Conservation (phyloP, 2,797 vertebrate genomes). For the Microchirus variegatus region DNA sequence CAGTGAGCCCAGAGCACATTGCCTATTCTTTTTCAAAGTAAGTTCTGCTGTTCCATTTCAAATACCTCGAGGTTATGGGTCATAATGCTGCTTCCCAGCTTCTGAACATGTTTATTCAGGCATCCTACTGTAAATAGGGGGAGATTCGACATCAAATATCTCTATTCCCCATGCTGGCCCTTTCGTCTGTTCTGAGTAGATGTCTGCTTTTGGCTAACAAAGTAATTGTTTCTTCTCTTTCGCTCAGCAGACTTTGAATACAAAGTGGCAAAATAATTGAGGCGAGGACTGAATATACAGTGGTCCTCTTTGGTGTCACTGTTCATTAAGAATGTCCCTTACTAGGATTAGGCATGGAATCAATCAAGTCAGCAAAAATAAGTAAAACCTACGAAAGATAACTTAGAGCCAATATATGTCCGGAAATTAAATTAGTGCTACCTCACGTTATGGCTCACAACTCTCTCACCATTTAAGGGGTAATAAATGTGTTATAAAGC, state of each 20-base stretch:
- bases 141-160: slow-evolving; percentile 82
- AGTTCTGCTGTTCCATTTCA: slow-evolving; percentile 81
- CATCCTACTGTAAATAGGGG: slow-evolving; percentile 78
- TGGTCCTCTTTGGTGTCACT: slow-evolving; percentile 54
- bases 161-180: slow-evolving; percentile 77
- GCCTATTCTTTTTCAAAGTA: slow-evolving; percentile 81
- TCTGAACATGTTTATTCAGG: slow-evolving; percentile 80
- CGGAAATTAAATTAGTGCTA: slow-evolving; percentile 70
- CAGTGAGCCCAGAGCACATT: slow-evolving; percentile 77
- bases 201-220: slow-evolving; percentile 79
- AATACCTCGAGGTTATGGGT: slow-evolving; percentile 79
- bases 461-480: slow-evolving; percentile 74
- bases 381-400: slow-evolving; percentile 62
- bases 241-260: slow-evolving; percentile 65
- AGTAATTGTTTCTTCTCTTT: slow-evolving; percentile 70
- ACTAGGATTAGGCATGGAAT: slow-evolving; percentile 44
- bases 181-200: slow-evolving; percentile 73
- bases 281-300: slow-evolving; percentile 36
- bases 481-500: slow-evolving; percentile 84
- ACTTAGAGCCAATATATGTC: slow-evolving; percentile 68
- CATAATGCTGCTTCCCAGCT: slow-evolving; percentile 78
- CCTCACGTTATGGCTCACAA: slow-evolving; percentile 71
- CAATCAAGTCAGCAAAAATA: slow-evolving; percentile 62
- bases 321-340: slow-evolving; percentile 30
- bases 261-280: slow-evolving; percentile 76